phyloP scores from a whole-genome alignment of 2,113 vertebrate species.

The Semicossyphus pulcher region DNA sequence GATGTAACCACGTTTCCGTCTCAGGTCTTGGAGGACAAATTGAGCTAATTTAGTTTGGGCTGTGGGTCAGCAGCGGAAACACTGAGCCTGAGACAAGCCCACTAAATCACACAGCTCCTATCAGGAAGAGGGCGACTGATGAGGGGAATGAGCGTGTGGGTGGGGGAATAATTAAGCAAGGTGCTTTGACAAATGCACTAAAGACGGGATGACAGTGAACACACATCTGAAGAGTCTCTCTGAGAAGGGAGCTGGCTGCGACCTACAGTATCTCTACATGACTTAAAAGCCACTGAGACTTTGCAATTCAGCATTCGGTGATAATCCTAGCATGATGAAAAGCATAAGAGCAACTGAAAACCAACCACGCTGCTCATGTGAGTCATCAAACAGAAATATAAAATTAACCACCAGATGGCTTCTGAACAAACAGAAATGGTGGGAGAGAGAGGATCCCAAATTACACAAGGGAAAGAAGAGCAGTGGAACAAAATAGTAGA shows the following conservation, averaged over 20 bases:
- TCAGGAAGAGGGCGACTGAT: slow-evolving; percentile 31
- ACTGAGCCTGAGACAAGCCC: slow-evolving; percentile 37
- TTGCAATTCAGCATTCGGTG: slow-evolving; percentile 40
- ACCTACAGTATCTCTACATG: slow-evolving; percentile 1
- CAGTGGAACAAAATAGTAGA: slow-evolving; percentile 47
- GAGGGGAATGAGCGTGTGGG: slow-evolving; percentile 31
- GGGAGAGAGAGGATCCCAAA: slow-evolving; percentile 24
- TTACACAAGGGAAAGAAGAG: slow-evolving; percentile 28
- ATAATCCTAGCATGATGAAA: slow-evolving; percentile 54
- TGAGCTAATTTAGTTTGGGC: slow-evolving; percentile 40
- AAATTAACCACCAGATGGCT: slow-evolving; percentile 51
- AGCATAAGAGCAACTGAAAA: slow-evolving; percentile 28
- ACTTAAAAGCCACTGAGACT: slow-evolving; percentile 7
- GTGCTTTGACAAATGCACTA: slow-evolving; percentile 56
- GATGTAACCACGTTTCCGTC: not conserved
- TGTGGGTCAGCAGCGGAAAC: slow-evolving; percentile 47
- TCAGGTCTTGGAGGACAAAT: slow-evolving; percentile 34
- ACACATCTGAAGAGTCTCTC: slow-evolving; percentile 16
- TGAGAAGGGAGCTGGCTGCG: slow-evolving; percentile 7
- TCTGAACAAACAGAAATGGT: slow-evolving; percentile 45
- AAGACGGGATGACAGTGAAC: slow-evolving; percentile 50
- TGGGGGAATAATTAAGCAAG: slow-evolving; percentile 56
- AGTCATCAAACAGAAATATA: slow-evolving; percentile 33
- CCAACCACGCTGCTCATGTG: slow-evolving; percentile 18
- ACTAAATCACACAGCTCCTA: slow-evolving; percentile 54